Evolutionary conservation across 2,888 invertebrate genomes (phyloP).

Genomic region (Lasioglossum zephyrum): DNA sequence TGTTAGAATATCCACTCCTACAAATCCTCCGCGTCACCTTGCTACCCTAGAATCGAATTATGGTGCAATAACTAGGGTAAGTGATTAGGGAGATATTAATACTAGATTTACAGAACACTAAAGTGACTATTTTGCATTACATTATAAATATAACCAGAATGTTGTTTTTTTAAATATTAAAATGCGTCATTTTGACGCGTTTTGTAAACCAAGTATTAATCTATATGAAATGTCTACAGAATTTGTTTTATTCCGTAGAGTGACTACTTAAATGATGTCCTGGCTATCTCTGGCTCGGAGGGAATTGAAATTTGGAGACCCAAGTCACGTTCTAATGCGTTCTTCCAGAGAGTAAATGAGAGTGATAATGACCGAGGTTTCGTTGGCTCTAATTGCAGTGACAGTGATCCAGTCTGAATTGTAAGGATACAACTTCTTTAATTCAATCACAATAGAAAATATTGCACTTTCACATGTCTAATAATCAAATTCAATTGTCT

Average conservation of each 20-base stretch:
- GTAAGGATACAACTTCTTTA: neutral
- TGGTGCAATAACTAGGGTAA: constrained; percentile 79
- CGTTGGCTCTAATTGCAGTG: neutral
- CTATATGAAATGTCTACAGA: neutral
- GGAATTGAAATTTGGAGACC: constrained; percentile 80
- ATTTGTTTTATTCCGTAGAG: constrained; percentile 67
- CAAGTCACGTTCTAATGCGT: constrained; percentile 43
- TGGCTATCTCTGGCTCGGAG: constrained; percentile 79
- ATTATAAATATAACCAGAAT: too few species aligned
- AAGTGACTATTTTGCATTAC: neutral
- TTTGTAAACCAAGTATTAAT: too few species aligned
- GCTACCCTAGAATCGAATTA: constrained; percentile 70
- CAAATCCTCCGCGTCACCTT: constrained; percentile 79
- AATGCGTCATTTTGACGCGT: neutral
- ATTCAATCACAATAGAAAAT: neutral
- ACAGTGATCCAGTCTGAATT: neutral
- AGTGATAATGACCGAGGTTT: neutral
- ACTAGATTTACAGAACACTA: neutral
- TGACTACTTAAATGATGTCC: constrained; percentile 78
- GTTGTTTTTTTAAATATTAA: too few species aligned
- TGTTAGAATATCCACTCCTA: constrained; percentile 80
- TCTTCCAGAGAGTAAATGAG: neutral
- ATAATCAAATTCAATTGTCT: neutral
- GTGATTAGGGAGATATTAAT: constrained; percentile 36
- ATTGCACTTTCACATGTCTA: neutral